Evolutionary conservation across 2,797 vertebrate genomes (phyloP).

Genomic region (Mallotus villosus): DNA sequence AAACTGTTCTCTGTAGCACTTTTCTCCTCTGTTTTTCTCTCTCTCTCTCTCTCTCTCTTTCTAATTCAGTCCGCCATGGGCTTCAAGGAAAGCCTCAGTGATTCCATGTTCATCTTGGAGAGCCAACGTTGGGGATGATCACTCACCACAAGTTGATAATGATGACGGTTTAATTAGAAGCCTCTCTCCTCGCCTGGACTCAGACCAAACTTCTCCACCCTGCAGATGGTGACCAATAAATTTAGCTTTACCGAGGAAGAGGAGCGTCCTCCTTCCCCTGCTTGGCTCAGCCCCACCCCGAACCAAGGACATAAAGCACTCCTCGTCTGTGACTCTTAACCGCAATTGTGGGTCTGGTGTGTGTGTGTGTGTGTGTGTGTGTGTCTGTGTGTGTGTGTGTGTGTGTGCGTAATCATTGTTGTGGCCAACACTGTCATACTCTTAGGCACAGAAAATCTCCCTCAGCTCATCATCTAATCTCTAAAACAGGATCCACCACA

Average conservation of each 20-base stretch:
- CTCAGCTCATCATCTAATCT: not conserved
- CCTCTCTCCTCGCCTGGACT: constrained; percentile 78
- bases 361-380: constrained; percentile 9
- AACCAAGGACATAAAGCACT: constrained; percentile 68
- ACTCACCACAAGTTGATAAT: constrained; percentile 82
- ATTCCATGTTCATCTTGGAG: constrained; percentile 75
- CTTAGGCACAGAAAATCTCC: constrained; percentile 2
- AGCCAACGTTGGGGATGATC: constrained; percentile 72
- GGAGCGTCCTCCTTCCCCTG: constrained; percentile 70
- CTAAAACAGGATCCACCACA: not conserved
- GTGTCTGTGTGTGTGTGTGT: constrained; percentile 17
- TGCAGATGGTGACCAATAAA: constrained; percentile 83
- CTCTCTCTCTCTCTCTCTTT: constrained; percentile 59
- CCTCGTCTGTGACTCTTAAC: constrained; percentile 55
- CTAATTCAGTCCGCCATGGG: constrained; percentile 73
- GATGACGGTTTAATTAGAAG: constrained; percentile 88
- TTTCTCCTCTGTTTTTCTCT: constrained; percentile 61
- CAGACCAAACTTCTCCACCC: constrained; percentile 79
- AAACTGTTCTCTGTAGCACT: constrained; percentile 57
- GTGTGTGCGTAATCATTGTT: constrained; percentile 10
- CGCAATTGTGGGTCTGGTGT: constrained; percentile 33
- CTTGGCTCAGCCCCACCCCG: constrained; percentile 70
- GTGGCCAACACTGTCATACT: not conserved
- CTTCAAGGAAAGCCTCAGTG: constrained; percentile 71
- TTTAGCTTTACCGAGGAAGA: constrained; percentile 77